Base-by-base conservation (phyloP, 2,113 vertebrate genomes). In the Charadrius vociferus region DNA sequence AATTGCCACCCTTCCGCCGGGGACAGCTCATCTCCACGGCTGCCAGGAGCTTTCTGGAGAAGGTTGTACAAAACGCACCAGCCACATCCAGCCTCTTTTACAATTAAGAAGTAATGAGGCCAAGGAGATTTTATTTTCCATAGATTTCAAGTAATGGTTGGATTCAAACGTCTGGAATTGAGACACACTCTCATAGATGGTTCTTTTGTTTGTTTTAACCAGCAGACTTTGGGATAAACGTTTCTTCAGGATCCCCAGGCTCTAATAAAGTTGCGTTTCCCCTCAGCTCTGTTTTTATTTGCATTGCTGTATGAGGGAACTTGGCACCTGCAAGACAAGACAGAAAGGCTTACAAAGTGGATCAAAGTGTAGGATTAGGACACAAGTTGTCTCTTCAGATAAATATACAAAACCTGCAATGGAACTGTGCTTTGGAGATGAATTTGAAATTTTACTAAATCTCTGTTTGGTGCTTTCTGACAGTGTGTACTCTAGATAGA, bases 161-260 rank as follows among this genome's bases (percentile, higher is more conserved):
- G 34, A 90, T 92, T 86, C 59, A 49, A 94, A 50, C 39, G 88
- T 77, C 70, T 91, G 67, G 85, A 91, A 88, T 53, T 20, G 58
- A 95, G 71, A 56, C 8, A 43, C 37, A 1, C 26, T 82, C 71
- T 73, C 49, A 39, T 61, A 77, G 70, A 67, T 71, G 56, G 62
- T 50, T 93, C 93, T 92, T 65, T 6, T 41, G 66, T 93, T 87
- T 66, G 43, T 41, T 95, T 92, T 86, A 96, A 91, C 34, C 89
- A 79, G 37, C 16, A 81, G 68, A 65, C 24, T 61, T 71, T 23
- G 37, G 78, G 81, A 95, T 68, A 90, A 70, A 61, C 3, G 8
- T 52, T 61, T 81, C 78, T 92, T 47, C 53, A 7, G 81, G 36
- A 91, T 85, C 92, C 75, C 67, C 77, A n/a, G 49, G 50, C 21